Base-by-base conservation (phyloP, 2,888 invertebrate species). In the Synanthedon andrenaeformis region DNA sequence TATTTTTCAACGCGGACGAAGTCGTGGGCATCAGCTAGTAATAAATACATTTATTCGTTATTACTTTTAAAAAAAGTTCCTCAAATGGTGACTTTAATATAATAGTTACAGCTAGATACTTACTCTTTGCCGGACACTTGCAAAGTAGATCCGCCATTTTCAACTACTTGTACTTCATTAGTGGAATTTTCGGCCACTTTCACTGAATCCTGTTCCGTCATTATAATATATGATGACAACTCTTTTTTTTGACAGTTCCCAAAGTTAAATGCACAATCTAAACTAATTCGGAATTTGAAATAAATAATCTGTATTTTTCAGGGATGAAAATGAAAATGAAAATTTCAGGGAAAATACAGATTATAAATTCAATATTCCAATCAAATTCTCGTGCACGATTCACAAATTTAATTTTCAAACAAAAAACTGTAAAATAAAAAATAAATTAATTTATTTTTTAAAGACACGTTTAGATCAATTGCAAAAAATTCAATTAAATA, bases 121-220 rank as follows among this genome's bases (percentile, higher is more conserved):
- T 51, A 57, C 57, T 51, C 51, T 55, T 55, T 57, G 2, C 52
- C 52, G 23, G 57, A 55, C 10, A 51, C 54, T 42, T 52, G 51
- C 5, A 57, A 55, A 6, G 17, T 3, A 4, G 54, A 8, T 49
- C 55, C 60, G 14, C 55, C 58, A 42, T 62, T 66, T 23, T 65
- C 64, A 17, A 65, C 59, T 8, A 63, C 59, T 53, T 64, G 54
- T 1, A 70, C 66, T 13, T 45, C 56, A 11, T 62, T 56, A 51
- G 57, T 55, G 17, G 61, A 49, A 58, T 59, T 65, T 41, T 75
- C 75, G 53, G 66, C 69, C 66, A 79, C 77, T 63, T 68, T 69
- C 74, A 82, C 81, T 60, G 79, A 67, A 58, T 73, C 72, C 59
- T 69, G 67, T 60, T 75, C 70, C 62, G 76, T 71, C 85, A 83